Evolutionary conservation across 64 coral and sea anemone genomes (phyloP).

Genomic region (Acropora yongei): DNA sequence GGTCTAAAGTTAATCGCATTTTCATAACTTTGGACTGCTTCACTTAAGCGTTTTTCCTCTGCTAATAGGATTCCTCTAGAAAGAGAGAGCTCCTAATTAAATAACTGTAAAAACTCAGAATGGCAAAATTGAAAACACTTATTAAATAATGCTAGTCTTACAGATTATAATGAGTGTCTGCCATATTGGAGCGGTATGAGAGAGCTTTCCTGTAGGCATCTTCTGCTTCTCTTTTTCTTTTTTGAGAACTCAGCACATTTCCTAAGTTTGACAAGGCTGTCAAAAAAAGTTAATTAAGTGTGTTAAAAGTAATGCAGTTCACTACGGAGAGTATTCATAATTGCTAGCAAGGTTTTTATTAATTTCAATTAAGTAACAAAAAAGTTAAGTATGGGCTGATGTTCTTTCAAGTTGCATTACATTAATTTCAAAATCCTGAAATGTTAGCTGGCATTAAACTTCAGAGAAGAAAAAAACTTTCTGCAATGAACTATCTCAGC

Average conservation of each 20-base stretch:
- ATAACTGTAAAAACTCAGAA: no score
- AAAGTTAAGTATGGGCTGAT: no score
- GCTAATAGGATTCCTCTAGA: constrained; percentile 81
- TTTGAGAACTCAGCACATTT: constrained; percentile 64
- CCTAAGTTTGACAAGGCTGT: constrained; percentile 91
- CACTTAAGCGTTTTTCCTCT: constrained; percentile 74
- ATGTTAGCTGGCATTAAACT: no score
- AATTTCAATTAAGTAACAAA: no score
- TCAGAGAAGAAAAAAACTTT: no score
- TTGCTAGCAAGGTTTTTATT: no score
- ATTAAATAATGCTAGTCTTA: constrained; percentile 46
- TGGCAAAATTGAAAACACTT: no score
- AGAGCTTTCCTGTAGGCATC: constrained; percentile 86
- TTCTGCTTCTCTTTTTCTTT: constrained; percentile 69
- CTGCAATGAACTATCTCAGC: no score
- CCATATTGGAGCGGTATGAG: constrained; percentile 86
- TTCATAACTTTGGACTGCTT: constrained; percentile 82
- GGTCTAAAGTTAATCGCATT: constrained; percentile 81
- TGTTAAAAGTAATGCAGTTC: not conserved
- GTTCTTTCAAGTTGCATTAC: no score
- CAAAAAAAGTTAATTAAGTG: not conserved
- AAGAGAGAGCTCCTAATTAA: not conserved
- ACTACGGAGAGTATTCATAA: no score
- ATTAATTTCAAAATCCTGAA: no score
- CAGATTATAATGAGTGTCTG: constrained; percentile 96